Evolutionary conservation across 92 coral and sea anemone genomes (phyloP).

Genomic region (Epizoanthus ramosus): DNA sequence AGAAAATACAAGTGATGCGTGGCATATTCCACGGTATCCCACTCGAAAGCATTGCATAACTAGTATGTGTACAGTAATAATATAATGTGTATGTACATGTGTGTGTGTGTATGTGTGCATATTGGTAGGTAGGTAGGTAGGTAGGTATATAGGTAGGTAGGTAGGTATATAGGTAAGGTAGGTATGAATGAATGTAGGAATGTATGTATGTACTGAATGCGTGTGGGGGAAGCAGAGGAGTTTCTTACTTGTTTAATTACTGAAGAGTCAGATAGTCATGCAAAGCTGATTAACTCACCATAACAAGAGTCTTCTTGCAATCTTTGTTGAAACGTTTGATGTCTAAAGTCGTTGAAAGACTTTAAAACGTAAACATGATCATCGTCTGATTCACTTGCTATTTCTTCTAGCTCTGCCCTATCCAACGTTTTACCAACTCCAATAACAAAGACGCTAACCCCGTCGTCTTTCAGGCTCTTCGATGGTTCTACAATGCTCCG

Average conservation of each 20-base stretch:
- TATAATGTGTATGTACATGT: too few species aligned
- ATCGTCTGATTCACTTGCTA: slow-evolving; percentile 69
- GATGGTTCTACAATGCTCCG: slow-evolving; percentile 51
- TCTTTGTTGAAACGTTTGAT: slow-evolving; percentile 29
- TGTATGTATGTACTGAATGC: background rate
- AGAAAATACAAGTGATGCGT: too few species aligned
- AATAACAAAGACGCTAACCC: slow-evolving; percentile 64
- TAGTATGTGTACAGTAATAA: too few species aligned
- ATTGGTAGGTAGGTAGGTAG: too few species aligned
- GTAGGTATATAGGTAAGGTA: background rate
- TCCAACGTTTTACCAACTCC: slow-evolving; percentile 53
- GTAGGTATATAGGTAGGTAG: background rate
- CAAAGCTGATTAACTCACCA: slow-evolving; percentile 48
- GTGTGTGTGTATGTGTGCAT: too few species aligned
- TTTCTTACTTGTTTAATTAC: too few species aligned
- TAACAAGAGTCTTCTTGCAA: slow-evolving; percentile 65
- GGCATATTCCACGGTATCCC: too few species aligned
- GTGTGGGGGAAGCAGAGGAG: background rate
- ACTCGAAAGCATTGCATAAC: too few species aligned
- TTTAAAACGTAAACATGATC: slow-evolving; percentile 48
- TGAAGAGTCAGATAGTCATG: background rate
- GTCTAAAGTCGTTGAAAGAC: slow-evolving; percentile 13
- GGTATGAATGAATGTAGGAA: background rate
- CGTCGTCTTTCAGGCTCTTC: slow-evolving; percentile 47
- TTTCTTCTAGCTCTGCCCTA: slow-evolving; percentile 46